Conservation (phyloP, 2,888 invertebrate species). For the Ariolimax columbianus region DNA sequence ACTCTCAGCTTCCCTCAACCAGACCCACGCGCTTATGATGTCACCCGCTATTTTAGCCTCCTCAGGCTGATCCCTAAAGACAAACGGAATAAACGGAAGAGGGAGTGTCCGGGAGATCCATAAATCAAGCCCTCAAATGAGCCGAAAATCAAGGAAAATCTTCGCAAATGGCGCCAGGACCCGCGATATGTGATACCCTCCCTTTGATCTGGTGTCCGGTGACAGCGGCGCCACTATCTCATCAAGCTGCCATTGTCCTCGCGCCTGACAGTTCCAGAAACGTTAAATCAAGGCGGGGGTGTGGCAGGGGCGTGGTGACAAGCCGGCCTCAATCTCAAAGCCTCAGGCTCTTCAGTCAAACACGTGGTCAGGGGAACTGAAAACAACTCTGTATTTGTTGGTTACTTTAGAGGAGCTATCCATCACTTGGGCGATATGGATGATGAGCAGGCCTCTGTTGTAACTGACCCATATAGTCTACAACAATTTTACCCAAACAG, state of each 20-base stretch:
- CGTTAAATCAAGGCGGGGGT: constrained; percentile 16
- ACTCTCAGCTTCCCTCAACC: background rate
- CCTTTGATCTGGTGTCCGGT: constrained; percentile 31
- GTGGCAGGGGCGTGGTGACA: constrained; percentile 28
- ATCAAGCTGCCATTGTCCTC: constrained; percentile 16
- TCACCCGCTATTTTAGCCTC: background rate
- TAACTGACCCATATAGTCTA: too few relatives aligned
- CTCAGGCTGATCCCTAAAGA: background rate
- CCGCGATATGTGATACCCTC: constrained; percentile 10
- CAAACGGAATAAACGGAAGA: background rate
- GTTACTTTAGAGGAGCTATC: too few relatives aligned
- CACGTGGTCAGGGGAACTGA: too few relatives aligned
- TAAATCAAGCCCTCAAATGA: constrained; percentile 19
- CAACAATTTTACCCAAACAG: too few relatives aligned
- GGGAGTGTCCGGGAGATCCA: constrained; percentile 6
- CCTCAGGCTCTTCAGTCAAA: background rate
- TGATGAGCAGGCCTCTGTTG: too few relatives aligned
- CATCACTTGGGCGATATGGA: too few relatives aligned
- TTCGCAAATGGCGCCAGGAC: constrained; percentile 27
- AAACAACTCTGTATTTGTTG: too few relatives aligned
- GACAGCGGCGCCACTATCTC: constrained; percentile 4
- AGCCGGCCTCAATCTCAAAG: background rate
- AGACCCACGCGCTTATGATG: background rate
- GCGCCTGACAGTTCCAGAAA: constrained; percentile 12
- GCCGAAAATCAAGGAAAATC: constrained; percentile 33